A percentile compares a stretch with the other conserved stretches of the same genome.
Evolutionary conservation across 2,113 vertebrate species (phyloP).

Genomic region (Microtus oregoni): DNA sequence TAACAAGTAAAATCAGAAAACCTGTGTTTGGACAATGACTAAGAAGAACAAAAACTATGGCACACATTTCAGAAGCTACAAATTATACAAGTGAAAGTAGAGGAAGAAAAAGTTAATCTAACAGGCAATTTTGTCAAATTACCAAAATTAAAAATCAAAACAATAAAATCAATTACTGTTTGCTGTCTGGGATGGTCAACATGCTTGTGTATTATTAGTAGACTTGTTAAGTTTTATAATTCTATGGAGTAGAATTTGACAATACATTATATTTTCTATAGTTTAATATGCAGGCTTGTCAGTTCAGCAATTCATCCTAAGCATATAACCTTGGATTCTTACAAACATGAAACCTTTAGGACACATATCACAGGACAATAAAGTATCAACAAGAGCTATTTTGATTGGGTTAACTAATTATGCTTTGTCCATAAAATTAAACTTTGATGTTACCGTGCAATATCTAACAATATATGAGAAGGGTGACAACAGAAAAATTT

Average conservation of each 20-base stretch:
- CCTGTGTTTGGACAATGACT: background rate
- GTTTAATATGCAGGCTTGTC: constrained; percentile 34
- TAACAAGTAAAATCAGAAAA: background rate
- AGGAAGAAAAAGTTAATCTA: background rate
- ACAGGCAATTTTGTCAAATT: background rate
- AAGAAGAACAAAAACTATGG: background rate
- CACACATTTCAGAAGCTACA: background rate
- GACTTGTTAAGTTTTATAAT: background rate
- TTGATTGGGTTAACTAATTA: constrained; percentile 27
- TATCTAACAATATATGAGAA: background rate
- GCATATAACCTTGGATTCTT: background rate
- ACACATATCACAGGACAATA: background rate
- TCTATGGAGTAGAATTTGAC: background rate
- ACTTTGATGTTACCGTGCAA: background rate
- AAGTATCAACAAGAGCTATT: background rate
- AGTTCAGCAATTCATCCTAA: constrained; percentile 1
- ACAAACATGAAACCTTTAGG: constrained; percentile 6
- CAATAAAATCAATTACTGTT: background rate
- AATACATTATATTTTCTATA: constrained; percentile 24
- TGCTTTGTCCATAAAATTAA: constrained; percentile 48
- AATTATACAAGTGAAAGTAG: background rate
- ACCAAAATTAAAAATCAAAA: background rate
- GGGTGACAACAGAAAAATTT: background rate
- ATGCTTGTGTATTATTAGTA: background rate
- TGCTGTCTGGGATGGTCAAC: background rate